Evolutionary conservation across 35 echinoderm and acorn worm genomes (phyloP), one percentile per base, ranked within the genome.

Genomic region (Diadema setosum): DNA sequence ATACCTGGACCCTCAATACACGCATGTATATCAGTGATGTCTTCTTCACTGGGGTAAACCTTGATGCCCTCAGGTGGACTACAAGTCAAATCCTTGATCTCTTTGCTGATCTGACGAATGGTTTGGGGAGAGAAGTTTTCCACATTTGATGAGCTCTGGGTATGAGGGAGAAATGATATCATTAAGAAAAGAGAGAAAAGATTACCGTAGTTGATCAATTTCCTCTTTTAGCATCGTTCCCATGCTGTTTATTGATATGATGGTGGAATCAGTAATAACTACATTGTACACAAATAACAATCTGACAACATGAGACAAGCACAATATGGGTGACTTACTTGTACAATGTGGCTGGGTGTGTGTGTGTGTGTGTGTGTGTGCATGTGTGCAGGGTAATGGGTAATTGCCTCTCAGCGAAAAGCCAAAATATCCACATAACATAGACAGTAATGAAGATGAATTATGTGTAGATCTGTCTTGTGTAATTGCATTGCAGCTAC

Each of bases 101-200:
- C 96, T 63, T 95, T 98, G 34, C 89, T 58, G 20, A 99, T 91
- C 25, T 89, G 89, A 2, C 96, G 58, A 46, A 99, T 83, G 42
- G 92, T 90, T 85, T 99, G 96, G 27, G 96, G 96, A 31, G 96
- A 99, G 39, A 99, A 83, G 58, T 99, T 99, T 83, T 99, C 96
- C 18, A 99, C 90, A 87, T 98, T 99, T 44, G 93, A 99, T 39
- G 90, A 95, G 84, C 87, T 91, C 96, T 99, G 93, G 7, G 46
- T 84, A 35, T 52, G 29, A 27, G 41, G 46, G 29, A 45, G 48
- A 42, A 78, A 18, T n/a, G 37, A 42, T 2, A 78, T 41, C 48
- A 52, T 11, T 52, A 52, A 52, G 48, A n/a, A 52, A n/a, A 52
- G 48, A 11, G 48, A 11, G 48, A 52, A 52, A 52, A 52, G 48